Conservation (phyloP, 2,888 invertebrate species). For the Trachelus troglodyta region DNA sequence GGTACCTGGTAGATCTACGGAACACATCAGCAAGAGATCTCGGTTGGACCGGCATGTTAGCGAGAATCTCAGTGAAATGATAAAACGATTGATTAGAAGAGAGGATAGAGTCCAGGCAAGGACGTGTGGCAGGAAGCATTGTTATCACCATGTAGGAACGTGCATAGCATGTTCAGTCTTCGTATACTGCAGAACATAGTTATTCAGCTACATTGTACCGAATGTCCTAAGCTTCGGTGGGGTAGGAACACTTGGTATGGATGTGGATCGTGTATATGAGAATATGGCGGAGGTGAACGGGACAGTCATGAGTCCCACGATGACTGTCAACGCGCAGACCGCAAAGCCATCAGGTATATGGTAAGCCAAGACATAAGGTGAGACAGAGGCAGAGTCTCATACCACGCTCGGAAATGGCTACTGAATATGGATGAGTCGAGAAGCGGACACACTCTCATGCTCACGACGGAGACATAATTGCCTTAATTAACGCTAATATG, state of each 20-base stretch:
- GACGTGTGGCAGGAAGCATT: conserved; percentile 4
- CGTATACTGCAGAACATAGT: conserved; percentile 10
- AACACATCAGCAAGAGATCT: no score
- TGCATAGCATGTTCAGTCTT: not conserved
- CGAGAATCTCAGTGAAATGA: no score
- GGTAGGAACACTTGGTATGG: no score
- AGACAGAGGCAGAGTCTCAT: conserved; percentile 31
- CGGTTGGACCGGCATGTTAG: no score
- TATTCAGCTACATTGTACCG: conserved; percentile 39
- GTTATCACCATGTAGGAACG: no score
- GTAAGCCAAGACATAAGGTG: not conserved
- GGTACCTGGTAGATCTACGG: no score
- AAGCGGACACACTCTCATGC: conserved; percentile 64
- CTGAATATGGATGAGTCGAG: conserved; percentile 65
- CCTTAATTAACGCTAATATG: conserved; percentile 67
- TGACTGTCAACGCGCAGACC: conserved; percentile 36
- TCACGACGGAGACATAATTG: conserved; percentile 65
- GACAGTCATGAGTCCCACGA: conserved; percentile 50
- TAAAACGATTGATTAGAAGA: no score
- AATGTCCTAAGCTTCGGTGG: conserved; percentile 26
- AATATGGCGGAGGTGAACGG: conserved; percentile 39
- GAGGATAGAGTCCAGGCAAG: conserved; percentile 2
- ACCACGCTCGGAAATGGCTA: conserved; percentile 53
- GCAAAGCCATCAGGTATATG: conserved; percentile 4
- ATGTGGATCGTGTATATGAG: no score